Evolutionary conservation across 1,140 invertebrate species (phyloP), one percentile per base, ranked within the genome.

Genomic region (Globodera rostochiensis): DNA sequence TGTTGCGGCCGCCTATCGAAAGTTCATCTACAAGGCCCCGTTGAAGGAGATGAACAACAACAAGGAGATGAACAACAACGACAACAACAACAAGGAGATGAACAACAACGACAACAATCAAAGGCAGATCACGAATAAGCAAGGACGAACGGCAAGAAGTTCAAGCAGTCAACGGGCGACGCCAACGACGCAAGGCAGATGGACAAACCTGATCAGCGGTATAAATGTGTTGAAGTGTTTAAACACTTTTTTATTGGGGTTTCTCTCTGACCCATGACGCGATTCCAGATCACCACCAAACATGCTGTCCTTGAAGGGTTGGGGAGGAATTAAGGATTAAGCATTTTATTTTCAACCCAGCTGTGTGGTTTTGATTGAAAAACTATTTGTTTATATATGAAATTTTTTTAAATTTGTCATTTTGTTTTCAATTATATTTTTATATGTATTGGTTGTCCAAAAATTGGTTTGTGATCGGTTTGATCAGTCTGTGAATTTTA

Each of bases 11-110:
- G 69, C 77, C 25, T 78, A 78, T 78, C n/a, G 77, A 64, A 78
- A 78, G 45, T 78, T 78, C 70, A 78, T 78, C 47, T 78, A 69
- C 70, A 66, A 78, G 49, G 70, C 21, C 70, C 77, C 77, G 25
- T 70, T 78, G 19, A 78, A 78, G 50, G 25, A 53, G 25, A 45
- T 71, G 46, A 64, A 25, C 77, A 76, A 60, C 21, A 25, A 5
- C 15, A 25, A 13, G 60, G 25, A 75, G 74, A 49, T 9, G 49
- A 78, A 70, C 70, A 78, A 78, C 70, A 69, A 75, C 57, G 13
- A 19, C 57, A 64, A 25, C 77, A 76, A 60, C 21, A 25, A 5
- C 15, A 25, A n/a, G n/a, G n/a, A n/a, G n/a, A n/a, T n/a, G n/a
- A 78, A 70, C 70, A 78, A 78, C 70, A 69, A 75, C 57, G 13